Conservation (phyloP, 2,797 vertebrate genomes). For the Phalanger gymnotis region DNA sequence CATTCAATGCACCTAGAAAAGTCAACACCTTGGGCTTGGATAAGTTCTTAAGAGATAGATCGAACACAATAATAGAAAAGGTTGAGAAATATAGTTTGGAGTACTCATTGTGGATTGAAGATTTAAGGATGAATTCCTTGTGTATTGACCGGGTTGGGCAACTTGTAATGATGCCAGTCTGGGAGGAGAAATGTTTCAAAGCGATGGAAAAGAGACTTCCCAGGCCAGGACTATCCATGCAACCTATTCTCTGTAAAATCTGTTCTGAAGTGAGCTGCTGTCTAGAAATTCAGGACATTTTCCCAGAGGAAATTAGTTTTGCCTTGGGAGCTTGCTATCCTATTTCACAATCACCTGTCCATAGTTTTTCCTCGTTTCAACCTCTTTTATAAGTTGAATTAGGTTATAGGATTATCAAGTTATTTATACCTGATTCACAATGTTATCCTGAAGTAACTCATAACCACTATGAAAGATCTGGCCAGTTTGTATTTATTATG, state of each 20-base stretch:
- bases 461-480: neutral
- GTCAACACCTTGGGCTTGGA: conserved; percentile 35
- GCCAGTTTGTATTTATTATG: neutral
- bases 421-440: neutral
- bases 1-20: conserved; percentile 39
- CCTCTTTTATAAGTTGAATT: neutral
- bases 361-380: neutral
- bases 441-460: neutral
- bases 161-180: neutral
- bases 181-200: neutral
- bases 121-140: conserved; percentile 26
- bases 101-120: conserved; percentile 15
- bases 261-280: neutral
- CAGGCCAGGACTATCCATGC: neutral
- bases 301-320: neutral
- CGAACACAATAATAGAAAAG: conserved; percentile 10
- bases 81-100: neutral
- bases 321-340: neutral
- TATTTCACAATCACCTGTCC: conserved; percentile 1
- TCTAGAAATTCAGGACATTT: neutral
- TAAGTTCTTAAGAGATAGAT: conserved; percentile 56
- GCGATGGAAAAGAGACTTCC: neutral
- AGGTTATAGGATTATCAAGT: neutral
- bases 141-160: conserved; percentile 43
- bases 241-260: neutral